A percentile compares a stretch with the other conserved stretches of the same genome.
phyloP scores from a whole-genome alignment of 2,888 invertebrate species.

The Chirona hameri region DNA sequence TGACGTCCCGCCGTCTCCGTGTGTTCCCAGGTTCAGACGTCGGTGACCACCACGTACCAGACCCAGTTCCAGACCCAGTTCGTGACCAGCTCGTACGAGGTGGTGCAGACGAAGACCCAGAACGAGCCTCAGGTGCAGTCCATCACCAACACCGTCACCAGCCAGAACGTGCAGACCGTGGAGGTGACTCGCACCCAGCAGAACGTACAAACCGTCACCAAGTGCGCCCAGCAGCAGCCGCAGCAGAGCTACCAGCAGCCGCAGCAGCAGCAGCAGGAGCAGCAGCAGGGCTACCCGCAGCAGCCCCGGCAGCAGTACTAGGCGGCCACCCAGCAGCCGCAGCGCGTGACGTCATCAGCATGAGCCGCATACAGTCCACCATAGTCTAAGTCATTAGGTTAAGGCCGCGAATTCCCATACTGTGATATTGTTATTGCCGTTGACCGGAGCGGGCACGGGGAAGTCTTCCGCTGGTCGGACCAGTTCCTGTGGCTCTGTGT shows the following conservation, averaged over 20 bases:
- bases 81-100: constrained; percentile 26
- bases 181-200: constrained; percentile 27
- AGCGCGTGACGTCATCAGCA: not conserved
- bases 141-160: constrained; percentile 29
- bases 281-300: not conserved
- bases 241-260: too few relatives aligned
- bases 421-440: not conserved
- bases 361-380: not conserved
- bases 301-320: not conserved
- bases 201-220: constrained; percentile 24
- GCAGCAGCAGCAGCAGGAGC: not conserved
- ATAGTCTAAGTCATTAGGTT: constrained; percentile 25
- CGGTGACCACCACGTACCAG: not conserved
- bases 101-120: constrained; percentile 23
- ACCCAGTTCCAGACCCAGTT: constrained; percentile 27
- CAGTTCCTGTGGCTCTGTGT: not conserved
- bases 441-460: not conserved
- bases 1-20: too few relatives aligned
- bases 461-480: constrained; percentile 1
- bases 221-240: too few relatives aligned
- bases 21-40: not conserved
- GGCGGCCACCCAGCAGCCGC: not conserved
- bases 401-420: constrained; percentile 27
- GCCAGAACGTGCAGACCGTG: not conserved
- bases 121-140: constrained; percentile 28